These are phyloP conservation scores for Synchiropus splendidus DNA, from an alignment of 2,113 vertebrate species.

Conservation along the genomic window DNA sequence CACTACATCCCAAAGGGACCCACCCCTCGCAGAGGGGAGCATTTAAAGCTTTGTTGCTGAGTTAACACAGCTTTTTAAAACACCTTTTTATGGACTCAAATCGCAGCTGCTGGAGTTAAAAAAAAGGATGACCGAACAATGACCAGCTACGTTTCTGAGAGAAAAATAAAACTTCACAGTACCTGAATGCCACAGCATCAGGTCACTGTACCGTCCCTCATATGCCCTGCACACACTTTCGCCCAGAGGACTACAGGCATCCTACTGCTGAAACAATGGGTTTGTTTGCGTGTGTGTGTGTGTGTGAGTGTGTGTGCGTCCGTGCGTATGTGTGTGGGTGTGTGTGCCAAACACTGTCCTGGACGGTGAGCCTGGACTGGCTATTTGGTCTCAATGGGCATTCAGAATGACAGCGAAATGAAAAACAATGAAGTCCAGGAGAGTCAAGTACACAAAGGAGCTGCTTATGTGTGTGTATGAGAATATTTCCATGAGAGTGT, in stretches of 20 bases:
- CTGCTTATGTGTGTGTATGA: constrained; percentile 5
- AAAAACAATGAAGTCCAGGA: constrained; percentile 54
- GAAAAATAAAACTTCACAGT: constrained; percentile 33
- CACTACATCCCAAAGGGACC: constrained; percentile 56
- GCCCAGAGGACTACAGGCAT: constrained; percentile 34
- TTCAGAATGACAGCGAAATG: constrained; percentile 47
- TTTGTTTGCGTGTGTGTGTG: constrained; percentile 15
- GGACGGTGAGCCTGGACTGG: constrained; percentile 21
- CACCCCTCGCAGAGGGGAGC: constrained; percentile 41
- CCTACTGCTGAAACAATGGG: constrained; percentile 40
- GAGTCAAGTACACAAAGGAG: constrained; percentile 40
- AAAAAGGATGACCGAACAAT: too few relatives aligned
- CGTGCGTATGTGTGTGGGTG: constrained; percentile 20
- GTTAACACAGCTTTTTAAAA: constrained; percentile 63
- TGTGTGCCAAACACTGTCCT: constrained; percentile 25
- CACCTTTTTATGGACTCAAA: constrained; percentile 58
- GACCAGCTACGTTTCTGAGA: too few relatives aligned
- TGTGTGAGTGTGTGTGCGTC: constrained; percentile 16
- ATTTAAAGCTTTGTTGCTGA: constrained; percentile 59
- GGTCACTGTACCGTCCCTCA: constrained; percentile 38
- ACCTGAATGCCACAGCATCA: constrained; percentile 17
- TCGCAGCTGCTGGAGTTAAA: background rate
- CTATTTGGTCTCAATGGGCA: constrained; percentile 32
- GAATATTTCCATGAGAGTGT: constrained; percentile 17
- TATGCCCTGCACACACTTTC: constrained; percentile 38